Percentiles rank a stretch among this genome's conserved stretches.
These are phyloP conservation scores for Lathronympha strigana DNA, from an alignment of 2,888 invertebrate genomes.

Conservation along the genomic window DNA sequence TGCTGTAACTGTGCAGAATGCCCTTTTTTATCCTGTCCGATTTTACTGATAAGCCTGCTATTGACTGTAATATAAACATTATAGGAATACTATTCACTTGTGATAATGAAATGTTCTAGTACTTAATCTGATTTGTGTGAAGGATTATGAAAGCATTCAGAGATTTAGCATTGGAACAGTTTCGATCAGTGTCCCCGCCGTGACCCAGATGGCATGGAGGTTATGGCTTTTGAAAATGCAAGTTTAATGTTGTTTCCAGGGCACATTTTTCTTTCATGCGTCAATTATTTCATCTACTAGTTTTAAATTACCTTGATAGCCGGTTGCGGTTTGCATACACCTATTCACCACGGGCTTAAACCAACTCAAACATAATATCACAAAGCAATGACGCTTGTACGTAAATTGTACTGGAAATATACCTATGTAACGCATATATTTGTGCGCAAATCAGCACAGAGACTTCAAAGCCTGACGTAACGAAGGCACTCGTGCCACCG, in stretches of 20 bases:
- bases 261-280: too few species aligned
- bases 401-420: constrained; percentile 26
- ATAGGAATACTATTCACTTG: too few species aligned
- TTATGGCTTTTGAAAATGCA: too few species aligned
- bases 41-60: not conserved
- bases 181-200: too few species aligned
- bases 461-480: constrained; percentile 40
- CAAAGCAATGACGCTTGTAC: constrained; percentile 29
- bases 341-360: not conserved
- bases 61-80: not conserved
- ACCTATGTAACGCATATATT: constrained; percentile 15
- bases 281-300: too few species aligned
- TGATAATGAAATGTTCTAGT: too few species aligned
- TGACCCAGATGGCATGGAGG: too few species aligned
- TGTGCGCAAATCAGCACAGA: constrained; percentile 34
- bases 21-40: not conserved
- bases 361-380: constrained; percentile 23
- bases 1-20: constrained; percentile 3
- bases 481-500: constrained; percentile 37
- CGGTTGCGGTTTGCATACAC: not conserved
- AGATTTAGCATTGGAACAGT: too few species aligned
- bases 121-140: too few species aligned
- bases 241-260: too few species aligned
- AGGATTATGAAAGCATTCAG: too few species aligned
- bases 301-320: too few species aligned